Evolutionary conservation across 2,113 vertebrate genomes (phyloP).

Genomic region (Crotophaga sulcirostris): DNA sequence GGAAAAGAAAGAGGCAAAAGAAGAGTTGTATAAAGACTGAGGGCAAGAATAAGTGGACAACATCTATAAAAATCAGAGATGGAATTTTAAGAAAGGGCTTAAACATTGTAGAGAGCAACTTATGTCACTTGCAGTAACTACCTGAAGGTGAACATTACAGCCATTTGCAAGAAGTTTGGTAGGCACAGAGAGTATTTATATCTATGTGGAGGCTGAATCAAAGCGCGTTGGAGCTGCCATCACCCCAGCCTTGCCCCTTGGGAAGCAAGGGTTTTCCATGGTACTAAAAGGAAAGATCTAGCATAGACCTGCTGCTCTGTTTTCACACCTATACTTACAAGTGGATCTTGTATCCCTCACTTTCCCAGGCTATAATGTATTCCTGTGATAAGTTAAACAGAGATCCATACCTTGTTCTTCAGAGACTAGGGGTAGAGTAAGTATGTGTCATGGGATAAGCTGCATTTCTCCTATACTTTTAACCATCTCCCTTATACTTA

Average conservation of each 20-base stretch:
- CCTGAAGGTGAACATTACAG: not conserved
- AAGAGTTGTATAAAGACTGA: not conserved
- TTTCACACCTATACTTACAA: not conserved
- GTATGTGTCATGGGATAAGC: not conserved
- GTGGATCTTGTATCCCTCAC: not conserved
- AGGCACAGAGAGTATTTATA: not conserved
- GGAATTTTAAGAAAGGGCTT: not conserved
- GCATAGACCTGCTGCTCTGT: not conserved
- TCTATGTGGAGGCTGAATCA: not conserved
- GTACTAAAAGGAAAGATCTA: not conserved
- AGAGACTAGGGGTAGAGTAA: not conserved
- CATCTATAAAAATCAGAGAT: not conserved
- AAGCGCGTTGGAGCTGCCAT: rapidly evolving
- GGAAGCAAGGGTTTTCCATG: not conserved
- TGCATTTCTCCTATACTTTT: not conserved
- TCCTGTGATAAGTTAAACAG: not conserved
- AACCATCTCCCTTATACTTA: not conserved
- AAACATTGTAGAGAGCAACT: not conserved
- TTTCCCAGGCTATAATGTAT: not conserved
- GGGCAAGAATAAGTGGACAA: not conserved
- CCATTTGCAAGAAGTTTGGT: not conserved
- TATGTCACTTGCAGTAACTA: not conserved
- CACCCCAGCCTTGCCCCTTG: rapidly evolving
- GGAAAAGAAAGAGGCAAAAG: not conserved
- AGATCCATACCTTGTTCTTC: no score